phyloP scores from a whole-genome alignment of 2,113 vertebrate genomes.

The Scatophagus argus region DNA sequence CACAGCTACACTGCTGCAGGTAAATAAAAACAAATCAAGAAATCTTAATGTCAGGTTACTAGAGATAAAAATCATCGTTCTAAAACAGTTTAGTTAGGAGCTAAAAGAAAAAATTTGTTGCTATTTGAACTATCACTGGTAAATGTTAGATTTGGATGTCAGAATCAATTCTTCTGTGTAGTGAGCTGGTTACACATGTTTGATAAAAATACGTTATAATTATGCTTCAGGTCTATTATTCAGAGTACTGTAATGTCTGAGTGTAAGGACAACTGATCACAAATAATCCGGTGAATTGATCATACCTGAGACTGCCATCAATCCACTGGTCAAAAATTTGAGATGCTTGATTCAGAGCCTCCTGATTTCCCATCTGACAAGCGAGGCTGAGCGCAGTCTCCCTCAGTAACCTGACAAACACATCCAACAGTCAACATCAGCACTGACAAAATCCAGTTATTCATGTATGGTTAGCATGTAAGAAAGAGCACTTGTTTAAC shows the following conservation, averaged over 20 bases:
- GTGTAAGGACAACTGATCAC: background rate
- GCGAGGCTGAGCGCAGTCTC: slow-evolving; percentile 88
- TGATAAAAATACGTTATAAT: background rate
- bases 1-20: slow-evolving; percentile 82
- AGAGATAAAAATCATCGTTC: background rate
- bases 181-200: background rate
- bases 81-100: too few relatives aligned
- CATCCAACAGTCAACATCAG: background rate
- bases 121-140: background rate
- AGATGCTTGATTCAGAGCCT: slow-evolving; percentile 82
- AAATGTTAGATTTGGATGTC: background rate
- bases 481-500: background rate
- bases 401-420: slow-evolving; percentile 88
- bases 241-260: background rate
- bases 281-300: background rate
- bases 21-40: background rate
- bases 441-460: too few relatives aligned
- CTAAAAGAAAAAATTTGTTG: background rate
- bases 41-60: slow-evolving; percentile 1
- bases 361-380: slow-evolving; percentile 86
- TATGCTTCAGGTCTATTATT: too few relatives aligned
- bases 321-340: slow-evolving; percentile 87
- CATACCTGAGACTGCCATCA: slow-evolving; percentile 63
- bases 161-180: background rate
- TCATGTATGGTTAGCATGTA: background rate